Percentiles rank a stretch among this genome's conserved stretches.
phyloP scores from a whole-genome alignment of 2,113 vertebrate genomes.

The Sminthopsis crassicaudata region DNA sequence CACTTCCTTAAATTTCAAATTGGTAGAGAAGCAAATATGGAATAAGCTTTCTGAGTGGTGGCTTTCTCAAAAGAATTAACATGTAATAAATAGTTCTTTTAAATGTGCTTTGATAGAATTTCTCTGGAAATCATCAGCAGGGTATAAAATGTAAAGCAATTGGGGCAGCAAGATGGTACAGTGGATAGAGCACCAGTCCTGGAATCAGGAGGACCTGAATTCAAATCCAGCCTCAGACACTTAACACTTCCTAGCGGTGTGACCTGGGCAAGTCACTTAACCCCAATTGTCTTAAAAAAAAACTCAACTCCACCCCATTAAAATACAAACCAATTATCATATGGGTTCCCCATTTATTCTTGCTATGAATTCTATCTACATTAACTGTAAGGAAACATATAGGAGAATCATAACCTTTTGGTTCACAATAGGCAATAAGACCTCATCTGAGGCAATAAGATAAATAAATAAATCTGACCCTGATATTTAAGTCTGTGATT shows the following conservation, averaged over 20 bases:
- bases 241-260: too few species aligned
- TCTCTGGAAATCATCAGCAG: constrained; percentile 1
- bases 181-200: too few species aligned
- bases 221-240: too few species aligned
- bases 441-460: too few species aligned
- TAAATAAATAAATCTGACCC: not conserved
- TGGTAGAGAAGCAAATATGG: constrained; percentile 45
- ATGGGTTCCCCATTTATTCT: not conserved
- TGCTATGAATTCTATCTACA: not conserved
- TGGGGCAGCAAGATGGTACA: not conserved
- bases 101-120: not conserved
- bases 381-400: not conserved
- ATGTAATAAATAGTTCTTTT: not conserved
- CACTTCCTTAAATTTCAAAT: constrained; percentile 86
- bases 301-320: not conserved
- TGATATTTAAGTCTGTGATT: not conserved
- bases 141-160: not conserved
- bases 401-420: not conserved
- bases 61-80: not conserved
- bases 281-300: too few species aligned
- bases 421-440: not conserved
- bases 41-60: not conserved
- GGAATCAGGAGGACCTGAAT: too few species aligned
- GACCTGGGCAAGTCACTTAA: too few species aligned
- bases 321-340: not conserved